These are phyloP conservation scores for Struthio camelus DNA, from an alignment of 2,113 vertebrate genomes.

Conservation along the genomic window DNA sequence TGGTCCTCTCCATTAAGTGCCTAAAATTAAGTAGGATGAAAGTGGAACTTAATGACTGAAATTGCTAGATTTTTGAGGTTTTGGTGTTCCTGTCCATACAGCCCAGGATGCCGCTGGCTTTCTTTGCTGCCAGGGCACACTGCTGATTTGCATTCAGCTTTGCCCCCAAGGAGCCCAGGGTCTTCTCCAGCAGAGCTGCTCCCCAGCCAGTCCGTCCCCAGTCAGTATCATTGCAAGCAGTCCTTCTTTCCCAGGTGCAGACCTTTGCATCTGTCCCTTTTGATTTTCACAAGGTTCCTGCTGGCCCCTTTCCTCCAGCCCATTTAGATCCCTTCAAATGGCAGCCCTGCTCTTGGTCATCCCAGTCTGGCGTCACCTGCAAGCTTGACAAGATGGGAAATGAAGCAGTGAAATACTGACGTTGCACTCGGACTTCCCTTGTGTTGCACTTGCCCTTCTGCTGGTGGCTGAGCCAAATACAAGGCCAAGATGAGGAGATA, in stretches of 20 bases:
- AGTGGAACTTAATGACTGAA: neutral
- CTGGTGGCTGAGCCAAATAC: neutral
- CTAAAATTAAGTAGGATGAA: neutral
- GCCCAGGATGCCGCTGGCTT: neutral
- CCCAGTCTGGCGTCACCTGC: neutral
- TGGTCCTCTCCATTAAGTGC: neutral
- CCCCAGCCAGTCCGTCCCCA: neutral
- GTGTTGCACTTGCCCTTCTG: neutral
- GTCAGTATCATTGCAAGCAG: neutral
- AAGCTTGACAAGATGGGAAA: neutral
- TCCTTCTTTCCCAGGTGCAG: neutral
- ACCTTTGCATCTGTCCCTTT: neutral
- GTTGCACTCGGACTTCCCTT: neutral
- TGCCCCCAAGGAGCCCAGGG: accelerated
- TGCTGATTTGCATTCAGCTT: neutral
- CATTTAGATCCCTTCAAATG: neutral
- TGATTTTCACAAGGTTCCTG: neutral
- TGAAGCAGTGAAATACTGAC: neutral
- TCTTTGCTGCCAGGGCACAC: neutral
- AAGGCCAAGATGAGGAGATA: neutral
- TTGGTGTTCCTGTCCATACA: neutral
- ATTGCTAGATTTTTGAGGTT: neutral
- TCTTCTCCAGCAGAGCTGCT: neutral
- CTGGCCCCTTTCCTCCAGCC: neutral
- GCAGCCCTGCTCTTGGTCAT: neutral